phyloP scores from a whole-genome alignment of 2,113 vertebrate genomes.

The Gambusia holbrooki region DNA sequence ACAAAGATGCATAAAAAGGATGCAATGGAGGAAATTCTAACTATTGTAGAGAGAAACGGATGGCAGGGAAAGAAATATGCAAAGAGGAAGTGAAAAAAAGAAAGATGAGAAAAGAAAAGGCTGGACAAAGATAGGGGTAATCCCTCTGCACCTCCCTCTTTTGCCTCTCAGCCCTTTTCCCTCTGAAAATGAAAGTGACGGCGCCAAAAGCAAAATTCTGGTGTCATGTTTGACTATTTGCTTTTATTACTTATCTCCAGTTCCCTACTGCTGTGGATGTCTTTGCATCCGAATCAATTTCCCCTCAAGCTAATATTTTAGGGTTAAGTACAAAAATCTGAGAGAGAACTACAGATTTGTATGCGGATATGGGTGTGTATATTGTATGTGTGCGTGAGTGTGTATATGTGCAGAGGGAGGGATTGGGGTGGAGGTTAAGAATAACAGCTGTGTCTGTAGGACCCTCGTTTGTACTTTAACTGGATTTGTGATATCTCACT shows the following conservation, averaged over 20 bases:
- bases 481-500: not conserved
- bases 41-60: not conserved
- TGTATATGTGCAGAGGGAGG: not conserved
- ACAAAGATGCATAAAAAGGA: constrained; percentile 1
- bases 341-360: constrained; percentile 3
- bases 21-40: too few relatives aligned
- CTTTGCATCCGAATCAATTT: constrained; percentile 48
- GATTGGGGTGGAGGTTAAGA: not conserved
- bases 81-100: constrained; percentile 10
- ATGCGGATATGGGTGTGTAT: not conserved
- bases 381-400: not conserved
- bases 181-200: constrained; percentile 27
- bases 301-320: constrained; percentile 37
- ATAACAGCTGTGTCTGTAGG: not conserved
- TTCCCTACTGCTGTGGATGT: constrained; percentile 29
- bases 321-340: constrained; percentile 40
- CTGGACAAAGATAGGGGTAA: constrained; percentile 11
- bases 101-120: constrained; percentile 6
- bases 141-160: constrained; percentile 18
- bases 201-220: constrained; percentile 43
- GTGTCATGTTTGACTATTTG: constrained; percentile 41
- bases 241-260: constrained; percentile 41
- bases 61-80: not conserved
- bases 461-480: not conserved
- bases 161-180: constrained; percentile 9